Percentiles rank a stretch among this genome's conserved stretches.
phyloP scores from a whole-genome alignment of 2,888 invertebrate genomes.

The Venusia cambrica region DNA sequence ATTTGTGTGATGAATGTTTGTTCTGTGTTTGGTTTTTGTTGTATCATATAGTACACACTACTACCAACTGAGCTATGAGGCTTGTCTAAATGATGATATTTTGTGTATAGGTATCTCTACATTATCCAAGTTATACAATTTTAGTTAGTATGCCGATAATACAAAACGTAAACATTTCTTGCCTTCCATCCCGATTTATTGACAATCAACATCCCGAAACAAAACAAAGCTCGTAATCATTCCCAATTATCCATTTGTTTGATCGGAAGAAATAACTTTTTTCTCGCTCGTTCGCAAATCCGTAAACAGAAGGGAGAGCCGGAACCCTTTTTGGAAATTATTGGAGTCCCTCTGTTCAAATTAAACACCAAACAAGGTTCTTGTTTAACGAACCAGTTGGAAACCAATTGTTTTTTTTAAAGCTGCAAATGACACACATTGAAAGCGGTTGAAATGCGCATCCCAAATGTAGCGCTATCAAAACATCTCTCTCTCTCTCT shows the following conservation, averaged over 20 bases:
- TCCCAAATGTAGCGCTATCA: too few relatives aligned
- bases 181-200: slow-evolving; percentile 4
- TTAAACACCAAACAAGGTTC: slow-evolving; percentile 35
- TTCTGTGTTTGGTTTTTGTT: too few relatives aligned
- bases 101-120: too few relatives aligned
- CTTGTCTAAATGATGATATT: too few relatives aligned
- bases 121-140: too few relatives aligned
- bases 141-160: too few relatives aligned
- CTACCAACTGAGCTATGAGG: too few relatives aligned
- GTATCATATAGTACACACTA: too few relatives aligned
- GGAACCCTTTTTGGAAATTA: slow-evolving; percentile 31
- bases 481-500: too few relatives aligned
- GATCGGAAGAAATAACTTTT: slow-evolving; percentile 39
- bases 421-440: slow-evolving; percentile 13
- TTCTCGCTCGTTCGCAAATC: slow-evolving; percentile 29
- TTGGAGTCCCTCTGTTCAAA: slow-evolving; percentile 30
- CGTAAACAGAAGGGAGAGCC: slow-evolving; percentile 37
- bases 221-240: slow-evolving; percentile 33
- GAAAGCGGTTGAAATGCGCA: not conserved
- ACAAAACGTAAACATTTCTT: too few relatives aligned
- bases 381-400: slow-evolving; percentile 35
- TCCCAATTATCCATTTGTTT: slow-evolving; percentile 41
- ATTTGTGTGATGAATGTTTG: too few relatives aligned
- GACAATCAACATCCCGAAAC: slow-evolving; percentile 8
- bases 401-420: slow-evolving; percentile 20